These are phyloP conservation scores for Pheosia tremula DNA, from an alignment of 2,888 invertebrate species.

Conservation along the genomic window DNA sequence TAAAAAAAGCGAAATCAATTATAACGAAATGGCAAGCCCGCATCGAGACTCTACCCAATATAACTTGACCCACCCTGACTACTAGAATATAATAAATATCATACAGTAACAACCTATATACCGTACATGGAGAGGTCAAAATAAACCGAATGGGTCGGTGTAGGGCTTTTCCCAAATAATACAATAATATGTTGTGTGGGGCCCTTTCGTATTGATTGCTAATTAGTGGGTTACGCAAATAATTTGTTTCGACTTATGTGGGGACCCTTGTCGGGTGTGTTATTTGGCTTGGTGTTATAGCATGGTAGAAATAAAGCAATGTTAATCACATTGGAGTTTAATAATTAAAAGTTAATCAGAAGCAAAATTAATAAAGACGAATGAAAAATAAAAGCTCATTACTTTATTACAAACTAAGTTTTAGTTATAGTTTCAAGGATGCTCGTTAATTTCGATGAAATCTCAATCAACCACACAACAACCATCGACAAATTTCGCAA, in stretches of 20 bases:
- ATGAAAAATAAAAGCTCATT: too few species aligned
- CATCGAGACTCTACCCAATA: conserved; percentile 49
- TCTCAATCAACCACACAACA: too few species aligned
- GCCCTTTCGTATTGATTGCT: conserved; percentile 69
- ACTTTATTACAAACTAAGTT: too few species aligned
- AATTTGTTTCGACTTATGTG: conserved; percentile 41
- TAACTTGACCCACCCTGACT: conserved; percentile 46
- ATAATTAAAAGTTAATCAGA: too few species aligned
- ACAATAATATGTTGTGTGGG: conserved; percentile 70
- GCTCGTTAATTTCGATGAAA: too few species aligned
- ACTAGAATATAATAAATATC: conserved; percentile 31
- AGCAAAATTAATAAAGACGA: too few species aligned
- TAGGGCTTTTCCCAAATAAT: conserved; percentile 57
- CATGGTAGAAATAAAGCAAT: too few species aligned
- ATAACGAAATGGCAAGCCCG: conserved; percentile 73
- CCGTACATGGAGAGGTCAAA: conserved; percentile 43
- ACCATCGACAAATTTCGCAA: not conserved
- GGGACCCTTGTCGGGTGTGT: conserved; percentile 13
- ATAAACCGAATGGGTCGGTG: conserved; percentile 40
- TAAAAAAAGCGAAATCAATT: conserved; percentile 81
- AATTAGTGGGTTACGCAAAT: conserved; percentile 66
- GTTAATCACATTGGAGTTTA: too few species aligned
- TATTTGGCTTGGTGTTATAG: conserved; percentile 13
- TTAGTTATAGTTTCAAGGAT: too few species aligned
- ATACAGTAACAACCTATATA: conserved; percentile 33